These are phyloP conservation scores for Ciona savignyi DNA, from an alignment of 23 tunicate genomes.

Conservation along the genomic window DNA sequence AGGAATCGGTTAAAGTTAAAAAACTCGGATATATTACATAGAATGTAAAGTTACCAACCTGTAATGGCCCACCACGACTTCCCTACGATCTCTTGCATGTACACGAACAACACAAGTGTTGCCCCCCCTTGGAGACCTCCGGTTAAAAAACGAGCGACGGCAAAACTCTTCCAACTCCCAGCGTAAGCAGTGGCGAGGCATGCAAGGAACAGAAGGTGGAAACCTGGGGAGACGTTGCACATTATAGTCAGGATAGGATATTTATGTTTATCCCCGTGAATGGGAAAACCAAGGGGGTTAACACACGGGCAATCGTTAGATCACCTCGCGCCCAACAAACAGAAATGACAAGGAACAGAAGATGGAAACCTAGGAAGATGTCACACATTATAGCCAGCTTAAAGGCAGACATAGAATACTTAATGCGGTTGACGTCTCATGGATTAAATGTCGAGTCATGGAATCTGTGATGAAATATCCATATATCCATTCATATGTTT, in stretches of 20 bases:
- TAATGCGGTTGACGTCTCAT: too few species aligned
- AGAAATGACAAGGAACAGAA: slow-evolving; percentile 30
- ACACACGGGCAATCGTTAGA: too few species aligned
- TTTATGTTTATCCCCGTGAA: too few species aligned
- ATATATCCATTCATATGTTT: too few species aligned
- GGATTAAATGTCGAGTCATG: too few species aligned
- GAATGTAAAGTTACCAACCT: not conserved
- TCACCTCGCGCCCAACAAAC: too few species aligned
- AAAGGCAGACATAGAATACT: too few species aligned
- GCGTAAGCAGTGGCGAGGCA: slow-evolving; percentile 26
- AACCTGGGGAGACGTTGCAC: not conserved
- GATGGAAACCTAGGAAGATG: slow-evolving; percentile 4
- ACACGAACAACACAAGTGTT: slow-evolving; percentile 47
- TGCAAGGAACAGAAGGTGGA: slow-evolving; percentile 21
- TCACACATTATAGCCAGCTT: too few species aligned
- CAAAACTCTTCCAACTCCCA: slow-evolving; percentile 36
- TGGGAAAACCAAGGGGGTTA: too few species aligned
- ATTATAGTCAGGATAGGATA: not conserved
- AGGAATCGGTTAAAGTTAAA: too few species aligned
- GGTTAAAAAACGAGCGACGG: slow-evolving; percentile 39
- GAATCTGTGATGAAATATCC: too few species aligned
- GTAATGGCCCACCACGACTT: slow-evolving; percentile 50
- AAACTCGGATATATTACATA: too few species aligned
- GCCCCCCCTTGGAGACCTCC: slow-evolving; percentile 72
- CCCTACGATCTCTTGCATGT: slow-evolving; percentile 63